Evolutionary conservation across 2,113 vertebrate species (phyloP).

Genomic region (Ploceus nigricollis): DNA sequence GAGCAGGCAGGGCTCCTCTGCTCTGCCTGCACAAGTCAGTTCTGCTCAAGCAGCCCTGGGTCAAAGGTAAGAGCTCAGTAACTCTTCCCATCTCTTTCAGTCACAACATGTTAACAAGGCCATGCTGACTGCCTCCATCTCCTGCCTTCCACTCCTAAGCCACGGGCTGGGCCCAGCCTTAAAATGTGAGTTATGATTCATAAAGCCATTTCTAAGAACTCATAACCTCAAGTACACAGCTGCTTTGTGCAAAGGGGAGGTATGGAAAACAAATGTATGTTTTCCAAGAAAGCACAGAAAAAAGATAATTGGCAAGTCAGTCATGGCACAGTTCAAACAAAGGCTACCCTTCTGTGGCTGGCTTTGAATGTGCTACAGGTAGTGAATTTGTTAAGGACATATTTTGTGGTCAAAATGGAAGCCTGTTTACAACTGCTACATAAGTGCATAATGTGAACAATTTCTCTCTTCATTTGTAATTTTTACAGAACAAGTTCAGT

Average conservation of each 20-base stretch:
- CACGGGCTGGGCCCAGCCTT: background rate
- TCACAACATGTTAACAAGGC: background rate
- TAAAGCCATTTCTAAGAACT: background rate
- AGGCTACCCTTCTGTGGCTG: background rate
- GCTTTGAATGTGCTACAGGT: background rate
- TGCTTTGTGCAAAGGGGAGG: background rate
- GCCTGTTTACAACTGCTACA: background rate
- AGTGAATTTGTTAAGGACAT: background rate
- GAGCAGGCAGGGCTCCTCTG: background rate
- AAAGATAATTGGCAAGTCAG: background rate
- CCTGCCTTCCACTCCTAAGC: background rate
- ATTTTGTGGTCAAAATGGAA: background rate
- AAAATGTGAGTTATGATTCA: background rate
- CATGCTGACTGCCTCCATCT: background rate
- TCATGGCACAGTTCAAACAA: background rate
- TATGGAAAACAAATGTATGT: background rate
- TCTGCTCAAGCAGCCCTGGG: background rate
- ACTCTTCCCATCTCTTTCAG: background rate
- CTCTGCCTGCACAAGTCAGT: background rate
- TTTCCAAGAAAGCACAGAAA: background rate
- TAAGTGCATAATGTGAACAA: background rate
- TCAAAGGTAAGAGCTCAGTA: background rate
- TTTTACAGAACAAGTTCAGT: background rate
- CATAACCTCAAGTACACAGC: background rate
- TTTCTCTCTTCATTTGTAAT: background rate